Conservation (phyloP, 2,797 vertebrate genomes). For the Aulostomus chinensis region DNA sequence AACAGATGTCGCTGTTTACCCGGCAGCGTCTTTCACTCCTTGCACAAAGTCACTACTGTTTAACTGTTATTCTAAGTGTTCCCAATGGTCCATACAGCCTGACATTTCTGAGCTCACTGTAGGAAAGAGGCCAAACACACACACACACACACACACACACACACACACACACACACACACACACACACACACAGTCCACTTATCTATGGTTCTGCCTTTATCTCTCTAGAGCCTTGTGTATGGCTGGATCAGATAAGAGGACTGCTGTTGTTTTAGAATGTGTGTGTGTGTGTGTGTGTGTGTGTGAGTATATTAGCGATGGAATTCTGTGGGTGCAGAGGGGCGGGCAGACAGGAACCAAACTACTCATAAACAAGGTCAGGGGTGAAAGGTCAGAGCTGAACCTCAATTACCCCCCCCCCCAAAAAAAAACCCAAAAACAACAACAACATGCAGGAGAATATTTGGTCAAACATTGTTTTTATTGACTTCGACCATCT, state of each 20-base stretch:
- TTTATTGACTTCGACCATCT: conserved; percentile 41
- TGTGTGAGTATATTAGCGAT: not conserved
- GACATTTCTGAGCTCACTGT: not conserved
- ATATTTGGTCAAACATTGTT: not conserved
- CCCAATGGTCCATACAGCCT: no score
- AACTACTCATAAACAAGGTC: conserved; percentile 11
- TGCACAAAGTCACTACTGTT: no score
- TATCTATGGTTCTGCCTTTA: conserved; percentile 17
- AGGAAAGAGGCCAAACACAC: not conserved
- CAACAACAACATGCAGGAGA: no score
- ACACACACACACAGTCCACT: not conserved
- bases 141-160: conserved; percentile 8
- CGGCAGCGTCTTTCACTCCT: not conserved
- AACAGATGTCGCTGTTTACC: conserved; percentile 36
- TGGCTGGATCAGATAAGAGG: conserved; percentile 39
- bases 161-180: conserved; percentile 22
- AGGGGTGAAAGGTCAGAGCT: no score
- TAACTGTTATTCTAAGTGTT: no score
- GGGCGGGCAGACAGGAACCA: conserved; percentile 18
- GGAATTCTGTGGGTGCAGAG: not conserved
- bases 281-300: conserved; percentile 9
- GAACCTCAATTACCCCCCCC: no score
- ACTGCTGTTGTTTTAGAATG: conserved; percentile 20
- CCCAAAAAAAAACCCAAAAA: no score
- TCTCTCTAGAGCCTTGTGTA: conserved; percentile 15